These are phyloP conservation scores for Boulengeromyrus knoepffleri DNA, from an alignment of 2,113 vertebrate species.

Conservation along the genomic window DNA sequence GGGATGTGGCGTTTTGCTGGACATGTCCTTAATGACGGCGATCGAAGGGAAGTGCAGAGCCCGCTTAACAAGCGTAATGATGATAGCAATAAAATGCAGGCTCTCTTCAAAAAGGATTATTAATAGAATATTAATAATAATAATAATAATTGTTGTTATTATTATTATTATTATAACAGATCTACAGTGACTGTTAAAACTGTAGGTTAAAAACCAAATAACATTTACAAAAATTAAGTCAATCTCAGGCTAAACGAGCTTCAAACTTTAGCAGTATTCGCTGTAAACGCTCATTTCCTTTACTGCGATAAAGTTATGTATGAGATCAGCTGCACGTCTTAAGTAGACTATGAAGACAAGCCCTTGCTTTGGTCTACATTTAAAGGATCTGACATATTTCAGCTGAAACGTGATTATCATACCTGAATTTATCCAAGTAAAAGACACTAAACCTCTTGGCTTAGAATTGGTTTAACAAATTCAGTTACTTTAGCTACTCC, in stretches of 20 bases:
- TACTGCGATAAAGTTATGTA: neutral
- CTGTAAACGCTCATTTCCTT: neutral
- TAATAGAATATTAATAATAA: neutral
- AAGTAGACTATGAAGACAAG: neutral
- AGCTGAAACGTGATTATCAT: neutral
- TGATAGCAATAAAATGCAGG: neutral
- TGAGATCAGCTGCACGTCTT: neutral
- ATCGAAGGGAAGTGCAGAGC: neutral
- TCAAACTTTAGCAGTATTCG: neutral
- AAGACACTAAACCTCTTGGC: neutral
- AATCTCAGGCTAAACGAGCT: neutral
- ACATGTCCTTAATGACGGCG: neutral
- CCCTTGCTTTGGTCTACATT: neutral
- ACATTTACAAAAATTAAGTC: neutral
- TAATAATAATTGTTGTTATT: too few species aligned
- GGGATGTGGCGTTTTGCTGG: neutral
- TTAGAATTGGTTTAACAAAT: neutral
- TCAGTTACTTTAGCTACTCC: neutral
- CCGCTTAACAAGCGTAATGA: neutral
- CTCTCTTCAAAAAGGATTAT: neutral
- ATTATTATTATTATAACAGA: neutral
- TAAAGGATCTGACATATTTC: neutral
- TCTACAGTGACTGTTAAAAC: neutral
- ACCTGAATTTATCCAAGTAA: neutral
- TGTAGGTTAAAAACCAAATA: neutral